Evolutionary conservation across 2,113 vertebrate genomes (phyloP), one percentile per base, ranked within the genome.

Genomic region (Jacana jacana): DNA sequence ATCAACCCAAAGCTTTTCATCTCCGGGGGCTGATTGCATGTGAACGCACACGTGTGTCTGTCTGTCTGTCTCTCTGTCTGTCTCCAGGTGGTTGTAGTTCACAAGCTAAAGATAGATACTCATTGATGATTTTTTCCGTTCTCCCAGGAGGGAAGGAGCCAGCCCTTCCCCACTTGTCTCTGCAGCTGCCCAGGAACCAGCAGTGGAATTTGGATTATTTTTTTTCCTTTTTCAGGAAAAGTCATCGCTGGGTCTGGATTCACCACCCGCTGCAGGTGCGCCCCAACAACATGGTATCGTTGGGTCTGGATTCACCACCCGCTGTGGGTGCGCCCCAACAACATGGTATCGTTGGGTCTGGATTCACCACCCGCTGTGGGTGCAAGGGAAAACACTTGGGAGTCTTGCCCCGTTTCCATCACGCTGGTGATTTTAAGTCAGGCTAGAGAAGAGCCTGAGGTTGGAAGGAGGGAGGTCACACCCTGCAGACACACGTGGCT

Each of bases 401-500:
- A 85, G 17, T 35, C 51, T 78, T 42, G 10, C 4, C 5, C 28
- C 0, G 0, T 31, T 61, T 65, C 66, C 40, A 39, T 31, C 25
- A 3, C 79, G 24, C 33, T 18, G 52, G 19, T 25, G 2, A 64
- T 55, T 17, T 37, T 30, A 19, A 31, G 11, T 49, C 8, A 3
- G 9, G 20, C 11, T 42, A 64, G 68, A 35, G 35, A 42, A 75
- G 49, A 75, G 60, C 40, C 69, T 28, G 69, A 75, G 23, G 25
- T 3, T 81, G 72, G 61, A 69, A 60, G 54, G 33, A 52, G 11
- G 81, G 46, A 84, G 31, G 20, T 46, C 52, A 63, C 77, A 73
- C 31, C 30, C 35, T 39, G 33, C 57, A 69, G 28, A 25, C 1
- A 0, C 0, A 0, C 0, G 2, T 23, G 33, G 58, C 42, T 0